These are phyloP conservation scores for Pseudotriccus pelzelni DNA, from an alignment of 2,797 vertebrate species.

Conservation along the genomic window DNA sequence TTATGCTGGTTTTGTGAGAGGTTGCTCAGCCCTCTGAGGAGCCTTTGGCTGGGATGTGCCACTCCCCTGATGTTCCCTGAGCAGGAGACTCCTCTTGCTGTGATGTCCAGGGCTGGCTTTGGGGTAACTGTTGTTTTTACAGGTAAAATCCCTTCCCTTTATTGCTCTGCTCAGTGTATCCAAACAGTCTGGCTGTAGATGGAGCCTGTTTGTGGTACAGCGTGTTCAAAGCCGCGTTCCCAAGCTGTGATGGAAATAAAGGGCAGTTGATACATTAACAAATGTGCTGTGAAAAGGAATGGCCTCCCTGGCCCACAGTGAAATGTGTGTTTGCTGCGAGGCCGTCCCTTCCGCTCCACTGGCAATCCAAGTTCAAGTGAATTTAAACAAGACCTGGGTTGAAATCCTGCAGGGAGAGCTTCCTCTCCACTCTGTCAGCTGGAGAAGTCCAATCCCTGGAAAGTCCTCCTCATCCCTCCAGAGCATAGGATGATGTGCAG, in stretches of 20 bases:
- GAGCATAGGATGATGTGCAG: neutral
- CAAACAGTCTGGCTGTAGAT: neutral
- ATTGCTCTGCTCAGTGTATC: neutral
- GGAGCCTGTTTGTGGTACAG: neutral
- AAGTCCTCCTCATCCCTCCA: neutral
- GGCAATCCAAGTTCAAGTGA: conserved; percentile 10
- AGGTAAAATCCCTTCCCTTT: neutral
- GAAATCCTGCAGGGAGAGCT: neutral
- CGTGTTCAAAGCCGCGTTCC: neutral
- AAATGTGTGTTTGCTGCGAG: neutral
- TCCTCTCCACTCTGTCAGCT: neutral
- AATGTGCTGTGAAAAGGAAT: neutral
- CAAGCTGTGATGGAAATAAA: neutral
- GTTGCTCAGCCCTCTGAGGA: accelerated
- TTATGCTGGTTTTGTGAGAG: neutral
- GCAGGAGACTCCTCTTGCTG: neutral
- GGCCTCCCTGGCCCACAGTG: neutral
- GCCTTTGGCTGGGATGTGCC: neutral
- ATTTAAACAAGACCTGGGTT: neutral
- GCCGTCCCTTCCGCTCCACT: neutral
- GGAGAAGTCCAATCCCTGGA: neutral
- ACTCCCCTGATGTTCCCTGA: neutral
- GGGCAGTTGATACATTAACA: neutral
- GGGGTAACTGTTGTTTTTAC: neutral
- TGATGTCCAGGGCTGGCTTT: neutral